Evolutionary conservation across 1,140 invertebrate species (phyloP).

Genomic region (Aphis gossypii): DNA sequence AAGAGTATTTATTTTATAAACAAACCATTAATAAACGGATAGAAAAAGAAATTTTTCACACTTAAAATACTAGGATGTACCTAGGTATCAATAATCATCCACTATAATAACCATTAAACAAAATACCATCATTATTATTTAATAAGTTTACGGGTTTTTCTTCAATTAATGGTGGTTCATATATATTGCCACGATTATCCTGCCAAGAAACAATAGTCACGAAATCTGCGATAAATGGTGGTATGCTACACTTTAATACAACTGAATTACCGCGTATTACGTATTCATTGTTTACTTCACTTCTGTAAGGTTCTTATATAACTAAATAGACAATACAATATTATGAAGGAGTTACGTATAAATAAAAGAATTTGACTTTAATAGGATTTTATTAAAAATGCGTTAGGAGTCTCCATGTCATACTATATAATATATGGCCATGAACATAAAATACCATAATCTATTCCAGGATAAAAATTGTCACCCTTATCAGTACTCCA

Average conservation of each 20-base stretch:
- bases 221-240: slow-evolving; percentile 91
- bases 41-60: not conserved
- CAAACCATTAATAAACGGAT: not conserved
- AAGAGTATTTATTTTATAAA: slow-evolving; percentile 62
- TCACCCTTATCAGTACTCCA: slow-evolving; percentile 82
- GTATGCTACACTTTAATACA: slow-evolving; percentile 92
- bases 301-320: slow-evolving; percentile 87
- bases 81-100: not conserved
- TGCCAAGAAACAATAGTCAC: slow-evolving; percentile 86
- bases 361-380: not conserved
- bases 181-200: slow-evolving; percentile 62
- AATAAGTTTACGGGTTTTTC: not conserved
- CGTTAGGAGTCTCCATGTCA: not conserved
- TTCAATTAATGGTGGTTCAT: not conserved
- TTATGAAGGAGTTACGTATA: not conserved
- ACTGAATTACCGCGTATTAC: slow-evolving; percentile 91
- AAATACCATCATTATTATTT: slow-evolving; percentile 27
- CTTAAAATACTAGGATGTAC: not conserved
- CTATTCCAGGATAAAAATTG: slow-evolving; percentile 63
- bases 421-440: not conserved
- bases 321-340: slow-evolving; percentile 67
- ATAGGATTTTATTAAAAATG: not conserved
- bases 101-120: not conserved
- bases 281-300: slow-evolving; percentile 92
- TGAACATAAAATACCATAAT: slow-evolving; percentile 51